A percentile compares a stretch with the other conserved stretches of the same genome.
phyloP scores from a whole-genome alignment of 2,113 vertebrate species.

The Ophiodon elongatus region DNA sequence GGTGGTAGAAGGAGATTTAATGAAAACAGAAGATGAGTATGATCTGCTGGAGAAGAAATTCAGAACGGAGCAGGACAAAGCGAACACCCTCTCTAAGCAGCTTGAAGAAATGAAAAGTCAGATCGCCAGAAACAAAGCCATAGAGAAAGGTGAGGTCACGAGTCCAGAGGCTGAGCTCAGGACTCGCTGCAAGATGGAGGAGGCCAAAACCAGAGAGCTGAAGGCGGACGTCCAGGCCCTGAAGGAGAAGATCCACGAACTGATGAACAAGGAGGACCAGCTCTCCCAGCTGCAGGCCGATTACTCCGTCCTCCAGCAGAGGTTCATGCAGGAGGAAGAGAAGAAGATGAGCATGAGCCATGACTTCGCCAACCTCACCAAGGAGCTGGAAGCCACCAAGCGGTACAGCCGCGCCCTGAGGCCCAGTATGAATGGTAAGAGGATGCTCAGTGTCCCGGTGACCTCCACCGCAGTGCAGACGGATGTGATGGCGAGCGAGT shows the following conservation, averaged over 20 bases:
- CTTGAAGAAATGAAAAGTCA: slow-evolving; percentile 93
- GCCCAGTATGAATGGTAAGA: slow-evolving; percentile 90
- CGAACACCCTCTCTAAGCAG: slow-evolving; percentile 89
- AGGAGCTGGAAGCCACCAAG: slow-evolving; percentile 91
- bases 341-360: slow-evolving; percentile 90
- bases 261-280: slow-evolving; percentile 98
- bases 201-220: slow-evolving; percentile 89
- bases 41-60: slow-evolving; percentile 95
- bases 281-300: slow-evolving; percentile 94
- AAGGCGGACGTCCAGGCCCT: slow-evolving; percentile 92
- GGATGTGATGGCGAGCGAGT: slow-evolving; percentile 79
- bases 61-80: slow-evolving; percentile 93
- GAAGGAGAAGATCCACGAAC: slow-evolving; percentile 97
- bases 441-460: slow-evolving; percentile 91
- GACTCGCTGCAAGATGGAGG: slow-evolving; percentile 89
- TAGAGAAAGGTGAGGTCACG: slow-evolving; percentile 91
- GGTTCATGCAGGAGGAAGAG: slow-evolving; percentile 90
- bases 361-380: slow-evolving; percentile 88
- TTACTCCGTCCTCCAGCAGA: slow-evolving; percentile 91
- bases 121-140: slow-evolving; percentile 91
- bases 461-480: slow-evolving; percentile 93
- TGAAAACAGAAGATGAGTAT: slow-evolving; percentile 97
- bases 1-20: slow-evolving; percentile 94
- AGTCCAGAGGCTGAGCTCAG: slow-evolving; percentile 91
- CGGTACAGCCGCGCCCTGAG: slow-evolving; percentile 91